phyloP scores from a whole-genome alignment of 35 echinoderm and acorn worm species.

The Lytechinus variegatus region DNA sequence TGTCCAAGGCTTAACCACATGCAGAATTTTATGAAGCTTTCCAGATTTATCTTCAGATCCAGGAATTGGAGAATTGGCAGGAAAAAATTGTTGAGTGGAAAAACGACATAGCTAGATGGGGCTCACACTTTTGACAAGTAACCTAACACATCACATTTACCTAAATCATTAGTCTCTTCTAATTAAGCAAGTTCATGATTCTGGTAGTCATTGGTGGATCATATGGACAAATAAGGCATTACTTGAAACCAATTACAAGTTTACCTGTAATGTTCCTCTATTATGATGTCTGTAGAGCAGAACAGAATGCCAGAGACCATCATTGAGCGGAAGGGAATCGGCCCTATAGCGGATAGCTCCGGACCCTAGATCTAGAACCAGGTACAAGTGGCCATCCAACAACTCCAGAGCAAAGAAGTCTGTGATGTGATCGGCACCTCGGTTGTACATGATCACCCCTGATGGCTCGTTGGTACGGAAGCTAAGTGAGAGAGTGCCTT shows the following conservation, averaged over 20 bases:
- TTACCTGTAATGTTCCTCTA: conserved; percentile 63
- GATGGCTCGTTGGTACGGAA: conserved; percentile 94
- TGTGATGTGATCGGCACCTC: conserved; percentile 58
- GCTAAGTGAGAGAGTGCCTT: conserved; percentile 72
- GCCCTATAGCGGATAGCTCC: conserved; percentile 73
- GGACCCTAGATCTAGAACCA: conserved; percentile 90
- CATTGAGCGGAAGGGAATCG: conserved; percentile 59
- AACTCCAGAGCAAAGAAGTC: conserved; percentile 98
- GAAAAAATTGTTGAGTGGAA: no score
- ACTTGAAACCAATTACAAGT: neutral
- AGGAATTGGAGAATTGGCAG: no score
- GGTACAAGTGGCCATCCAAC: conserved; percentile 79
- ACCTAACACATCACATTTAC: no score
- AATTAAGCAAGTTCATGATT: no score
- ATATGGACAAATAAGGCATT: neutral
- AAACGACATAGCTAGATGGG: no score
- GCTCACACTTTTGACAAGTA: neutral
- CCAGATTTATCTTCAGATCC: no score
- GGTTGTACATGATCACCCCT: conserved; percentile 93
- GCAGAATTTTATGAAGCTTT: no score
- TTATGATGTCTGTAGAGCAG: conserved; percentile 52
- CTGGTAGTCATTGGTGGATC: neutral
- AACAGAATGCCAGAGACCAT: conserved; percentile 89
- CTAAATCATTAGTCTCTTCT: no score
- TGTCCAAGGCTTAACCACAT: no score